Base-by-base conservation (phyloP, 1,140 invertebrate species). In the Pseudomyrmex pallidus region DNA sequence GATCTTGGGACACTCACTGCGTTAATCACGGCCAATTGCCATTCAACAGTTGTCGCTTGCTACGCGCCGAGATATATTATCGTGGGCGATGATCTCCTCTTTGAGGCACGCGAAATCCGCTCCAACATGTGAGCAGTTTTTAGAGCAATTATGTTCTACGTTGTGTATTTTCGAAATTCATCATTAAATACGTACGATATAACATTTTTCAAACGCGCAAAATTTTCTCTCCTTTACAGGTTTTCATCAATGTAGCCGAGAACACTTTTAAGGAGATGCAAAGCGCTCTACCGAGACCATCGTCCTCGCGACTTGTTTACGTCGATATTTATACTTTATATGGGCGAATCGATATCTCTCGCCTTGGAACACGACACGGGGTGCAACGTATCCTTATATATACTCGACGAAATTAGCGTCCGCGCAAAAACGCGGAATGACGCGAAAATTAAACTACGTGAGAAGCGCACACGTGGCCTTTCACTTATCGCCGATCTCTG, bases 1-100 rank as follows among this genome's bases (percentile, higher is more conserved):
- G 35, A 35, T 35, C 15, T 20, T 54, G n/a, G 12, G 17, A 66
- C 25, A 57, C 8, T 64, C 25, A n/a, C 25, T 20, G 0, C 17
- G n/a, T 22, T 56, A 66, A 77, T 77, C 74, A 15, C 35, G 20
- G 66, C 56, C 62, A 77, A 56, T 67, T 66, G 61, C 35, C n/a
- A 56, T 77, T 66, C 50, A 56, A 63, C 46, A 74, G 48, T n/a
- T 64, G 59, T 66, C 74, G 44, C 48, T 74, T 52, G 59, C 9
- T 50, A 50, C 4, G 22, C 48, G 12, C 35, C 48, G 56, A 48
- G 8, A 22, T 35, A 54, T 44, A 22, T 13, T 48, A 66, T 12
- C 15, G n/a, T 20, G n/a, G 22, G 44, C 8, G 46, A 63, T 56
- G 54, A 66, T 54, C 44, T 67, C 3, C 66, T 12, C 0, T 64